Base-by-base conservation (phyloP, 1,140 invertebrate genomes). In the Neelides sp. region DNA sequence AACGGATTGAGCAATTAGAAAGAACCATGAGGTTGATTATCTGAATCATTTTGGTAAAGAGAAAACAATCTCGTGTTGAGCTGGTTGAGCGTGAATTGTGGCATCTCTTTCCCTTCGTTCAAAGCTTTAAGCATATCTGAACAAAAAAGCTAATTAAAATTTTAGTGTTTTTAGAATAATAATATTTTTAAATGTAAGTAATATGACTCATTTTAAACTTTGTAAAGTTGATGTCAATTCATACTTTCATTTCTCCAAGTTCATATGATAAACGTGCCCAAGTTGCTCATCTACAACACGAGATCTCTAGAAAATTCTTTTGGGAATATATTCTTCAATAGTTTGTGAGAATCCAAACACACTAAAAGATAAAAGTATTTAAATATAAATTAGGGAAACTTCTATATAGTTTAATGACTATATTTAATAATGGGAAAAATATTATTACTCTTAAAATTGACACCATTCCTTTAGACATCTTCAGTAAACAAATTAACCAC, bases 1-100 rank as follows among this genome's bases (percentile, higher is more conserved):
- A 0, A 85, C 82, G 32, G 73, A 72, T 62, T 90, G 86, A 0
- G 79, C 78, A 0, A 91, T 77, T 3, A 91, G 62, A 61, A 76
- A 90, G 63, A 87, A 92, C 76, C 76, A 28, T 75, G 73, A 12
- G 64, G 64, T 3, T 76, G 76, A 64, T 78, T 78, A 0, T 63
- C 62, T 13, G 65, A 54, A 15, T 0, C 70, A 2, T 57, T 58
- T 23, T 65, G 3, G 13, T 41, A 27, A n/a, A 26, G 28, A 0
- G n/a, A 2, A 42, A 72, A 66, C 35, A 76, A 65, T 22, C 73
- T 63, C 3, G 74, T 70, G 59, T 74, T 76, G n/a, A 76, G 71
- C 37, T 71, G 64, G 26, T 74, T 64, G 27, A 75, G 72, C 0
- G 65, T 64, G 36, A 74, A 62, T 45, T 67, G 48, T 1, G 50